Evolutionary conservation across 1,140 invertebrate genomes (phyloP).

Genomic region (Drosophila kepulauana): DNA sequence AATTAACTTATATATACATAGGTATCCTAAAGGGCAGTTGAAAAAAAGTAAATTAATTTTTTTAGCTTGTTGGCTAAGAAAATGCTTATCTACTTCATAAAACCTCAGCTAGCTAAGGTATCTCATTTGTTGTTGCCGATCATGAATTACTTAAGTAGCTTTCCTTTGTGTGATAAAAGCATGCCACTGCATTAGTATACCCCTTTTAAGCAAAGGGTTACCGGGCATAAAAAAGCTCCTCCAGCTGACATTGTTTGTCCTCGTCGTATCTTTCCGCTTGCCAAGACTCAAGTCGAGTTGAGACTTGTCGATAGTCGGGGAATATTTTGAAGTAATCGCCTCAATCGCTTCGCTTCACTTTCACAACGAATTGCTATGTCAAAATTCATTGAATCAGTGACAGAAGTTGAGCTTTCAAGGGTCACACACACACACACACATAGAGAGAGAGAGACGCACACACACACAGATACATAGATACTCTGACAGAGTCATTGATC

Average conservation of each 20-base stretch:
- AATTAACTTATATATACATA: too few species aligned
- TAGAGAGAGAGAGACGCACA: background rate
- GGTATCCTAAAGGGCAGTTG: too few species aligned
- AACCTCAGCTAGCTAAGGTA: too few species aligned
- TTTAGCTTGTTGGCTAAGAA: too few species aligned
- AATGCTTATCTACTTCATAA: too few species aligned
- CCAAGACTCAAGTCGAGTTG: background rate
- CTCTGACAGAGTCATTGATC: slow-evolving; percentile 15
- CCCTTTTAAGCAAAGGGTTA: background rate
- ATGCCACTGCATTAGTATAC: background rate
- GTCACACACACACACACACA: slow-evolving; percentile 4
- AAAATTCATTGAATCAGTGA: slow-evolving; percentile 43
- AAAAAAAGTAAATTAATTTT: too few species aligned
- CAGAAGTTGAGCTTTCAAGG: slow-evolving; percentile 27
- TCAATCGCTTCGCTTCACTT: slow-evolving; percentile 38
- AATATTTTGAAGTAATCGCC: slow-evolving; percentile 31
- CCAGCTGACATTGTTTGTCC: background rate
- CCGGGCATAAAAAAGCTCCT: slow-evolving; percentile 1
- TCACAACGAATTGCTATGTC: slow-evolving; percentile 32
- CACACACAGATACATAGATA: slow-evolving; percentile 5
- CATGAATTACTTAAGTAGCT: too few species aligned
- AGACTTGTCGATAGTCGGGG: background rate
- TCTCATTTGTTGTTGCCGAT: too few species aligned
- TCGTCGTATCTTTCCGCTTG: slow-evolving; percentile 1
- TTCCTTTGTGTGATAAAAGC: too few species aligned